These are phyloP conservation scores for Eidolon dupreanum DNA, from an alignment of 2,797 vertebrate genomes.

Conservation along the genomic window DNA sequence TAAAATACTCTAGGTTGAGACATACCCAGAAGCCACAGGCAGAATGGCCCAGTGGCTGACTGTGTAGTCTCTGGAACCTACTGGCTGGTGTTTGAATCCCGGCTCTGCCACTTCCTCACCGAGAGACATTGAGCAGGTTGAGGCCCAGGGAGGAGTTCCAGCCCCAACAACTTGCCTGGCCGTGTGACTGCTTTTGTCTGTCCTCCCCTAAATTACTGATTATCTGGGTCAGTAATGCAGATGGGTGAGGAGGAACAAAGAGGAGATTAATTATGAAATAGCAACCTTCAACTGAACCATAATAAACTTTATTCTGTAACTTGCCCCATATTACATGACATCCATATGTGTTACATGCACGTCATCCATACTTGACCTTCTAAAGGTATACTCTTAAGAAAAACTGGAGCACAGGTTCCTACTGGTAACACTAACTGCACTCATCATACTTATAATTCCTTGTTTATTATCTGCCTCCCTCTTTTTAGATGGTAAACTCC, in stretches of 20 bases:
- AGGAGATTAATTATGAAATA: slow-evolving; percentile 75
- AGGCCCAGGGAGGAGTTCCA: not conserved
- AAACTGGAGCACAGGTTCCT: not conserved
- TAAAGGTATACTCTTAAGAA: not conserved
- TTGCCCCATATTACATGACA: not conserved
- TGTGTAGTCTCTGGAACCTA: too few species aligned
- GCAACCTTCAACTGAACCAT: slow-evolving; percentile 69
- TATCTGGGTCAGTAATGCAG: slow-evolving; percentile 70
- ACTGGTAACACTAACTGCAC: rapidly evolving
- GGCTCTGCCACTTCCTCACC: too few species aligned
- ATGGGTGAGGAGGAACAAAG: slow-evolving; percentile 69
- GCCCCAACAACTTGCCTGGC: not conserved
- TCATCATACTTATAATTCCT: not conserved
- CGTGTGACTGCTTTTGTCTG: not conserved
- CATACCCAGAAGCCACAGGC: too few species aligned
- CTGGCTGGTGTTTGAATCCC: too few species aligned
- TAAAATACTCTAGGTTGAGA: not conserved
- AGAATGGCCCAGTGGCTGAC: too few species aligned
- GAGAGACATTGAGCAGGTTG: too few species aligned
- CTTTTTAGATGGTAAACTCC: not conserved
- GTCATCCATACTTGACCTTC: not conserved
- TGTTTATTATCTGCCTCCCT: not conserved
- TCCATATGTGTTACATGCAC: rapidly evolving
- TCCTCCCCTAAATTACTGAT: slow-evolving; percentile 20
- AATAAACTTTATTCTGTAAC: not conserved